Base-by-base conservation (phyloP, 1,140 invertebrate genomes). In the Monochamus saltuarius region DNA sequence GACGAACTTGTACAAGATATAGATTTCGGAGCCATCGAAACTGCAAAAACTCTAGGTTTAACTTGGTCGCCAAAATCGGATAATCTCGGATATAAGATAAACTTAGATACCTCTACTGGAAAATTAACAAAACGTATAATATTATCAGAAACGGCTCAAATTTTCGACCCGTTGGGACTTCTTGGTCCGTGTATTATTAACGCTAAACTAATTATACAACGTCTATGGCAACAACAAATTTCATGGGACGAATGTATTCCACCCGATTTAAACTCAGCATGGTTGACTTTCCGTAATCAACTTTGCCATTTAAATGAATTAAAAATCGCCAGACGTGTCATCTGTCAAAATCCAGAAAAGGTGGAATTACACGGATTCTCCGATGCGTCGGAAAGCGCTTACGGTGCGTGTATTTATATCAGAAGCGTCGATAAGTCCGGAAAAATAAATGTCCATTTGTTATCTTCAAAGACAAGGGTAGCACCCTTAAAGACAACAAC, bases 111-210 rank as follows among this genome's bases (percentile, higher is more conserved):
- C 71, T 57, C 51, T 70, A 53, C n/a, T 70, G 66, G 16, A 36
- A 39, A 16, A 13, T 7, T 46, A 11, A 60, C 58, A 2, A 80
- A 78, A 66, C 62, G 74, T 36, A 51, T 10, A 16, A 65, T 80
- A 8, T 50, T 80, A 47, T 76, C 76, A 10, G 61, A 68, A 42
- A 67, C 64, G 17, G 50, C 66, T 9, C 58, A 68, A 47, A 65
- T 81, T 29, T 82, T 77, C 61, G 80, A 82, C 64, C 79, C 79
- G 10, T 60, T 79, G 11, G 79, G 78, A 17, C 60, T 78, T 11
- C 14, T 79, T 10, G 62, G 68, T 19, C 77, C 79, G 19, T 39
- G 76, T 7, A 71, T 71, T n/a, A 50, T 56, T 11, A 40, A 37
- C 8, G 40, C 59, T 10, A 56, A 61, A 35, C 4, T 61, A 6